Evolutionary conservation across 1,140 invertebrate genomes (phyloP).

Genomic region (Branchinecta lindahli): DNA sequence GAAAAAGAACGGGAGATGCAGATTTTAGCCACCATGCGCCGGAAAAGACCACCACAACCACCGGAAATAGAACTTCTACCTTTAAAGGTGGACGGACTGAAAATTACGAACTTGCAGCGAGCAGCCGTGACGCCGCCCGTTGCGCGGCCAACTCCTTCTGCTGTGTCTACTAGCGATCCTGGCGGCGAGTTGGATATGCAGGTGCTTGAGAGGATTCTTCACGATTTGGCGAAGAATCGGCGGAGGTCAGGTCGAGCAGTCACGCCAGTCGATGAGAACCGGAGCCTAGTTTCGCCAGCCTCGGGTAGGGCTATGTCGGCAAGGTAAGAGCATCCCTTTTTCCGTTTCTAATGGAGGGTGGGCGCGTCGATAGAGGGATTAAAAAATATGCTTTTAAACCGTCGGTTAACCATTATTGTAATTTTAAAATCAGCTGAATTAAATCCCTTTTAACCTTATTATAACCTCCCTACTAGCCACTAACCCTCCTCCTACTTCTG

Average conservation of each 20-base stretch:
- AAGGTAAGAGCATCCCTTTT: no score
- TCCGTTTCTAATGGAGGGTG: no score
- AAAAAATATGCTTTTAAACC: no score
- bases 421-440: no score
- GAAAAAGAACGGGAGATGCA: constrained; percentile 1
- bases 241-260: background rate
- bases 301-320: no score
- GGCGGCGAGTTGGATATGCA: background rate
- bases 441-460: no score
- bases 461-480: no score
- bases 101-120: background rate
- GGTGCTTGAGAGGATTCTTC: background rate
- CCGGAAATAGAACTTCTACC: background rate
- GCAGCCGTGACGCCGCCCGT: background rate
- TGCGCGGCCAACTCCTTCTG: background rate
- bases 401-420: no score
- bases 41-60: background rate
- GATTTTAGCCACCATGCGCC: background rate
- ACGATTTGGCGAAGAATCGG: constrained; percentile 5
- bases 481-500: no score
- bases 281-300: no score
- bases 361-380: no score
- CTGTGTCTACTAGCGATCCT: background rate
- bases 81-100: background rate
- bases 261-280: background rate